Base-by-base conservation (phyloP, 2,797 vertebrate genomes). In the Spea hammondii region DNA sequence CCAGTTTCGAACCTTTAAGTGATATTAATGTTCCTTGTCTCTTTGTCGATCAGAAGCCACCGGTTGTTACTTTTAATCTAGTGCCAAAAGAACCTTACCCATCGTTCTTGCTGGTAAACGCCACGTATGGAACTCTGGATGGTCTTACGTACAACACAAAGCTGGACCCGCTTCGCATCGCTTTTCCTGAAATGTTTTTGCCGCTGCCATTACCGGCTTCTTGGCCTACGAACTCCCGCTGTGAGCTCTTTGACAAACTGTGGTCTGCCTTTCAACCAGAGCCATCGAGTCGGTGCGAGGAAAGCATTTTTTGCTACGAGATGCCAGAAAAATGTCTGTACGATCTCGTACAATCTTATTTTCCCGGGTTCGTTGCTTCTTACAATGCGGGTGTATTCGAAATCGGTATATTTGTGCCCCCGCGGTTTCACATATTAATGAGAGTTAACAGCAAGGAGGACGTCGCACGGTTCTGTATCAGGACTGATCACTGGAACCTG, bases 401-500 rank as follows among this genome's bases (percentile, higher is more conserved):
- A 68, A 86, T 94, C 64, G 87, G 93, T 8, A 68, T 95, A 67
- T 92, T 90, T 78, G 91, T 97, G 53, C 94, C 94, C 0, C 95
- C 95, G 0, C 74, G 48, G 74, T 93, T 86, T 32, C 93, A 92
- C 62, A 13, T 96, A 44, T 87, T 97, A 82, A 80, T 96, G 60
- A 89, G 77, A 75, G 83, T 90, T 6, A 60, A 75, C 5, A 79
- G 84, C 0, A 85, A 79, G 9, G 92, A 92, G 0, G 93, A 95
- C 0, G 86, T 90, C 0, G 88, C 86, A 46, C 89, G 90, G 0
- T 90, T 95, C 71, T 74, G 82, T 49, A 89, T 97, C 0, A 89
- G 92, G 14, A 95, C 94, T 0, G 91, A 97, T 47, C 89, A 93
- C 88, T 96, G 95, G 94, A 85, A 88, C 0, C 87, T 96, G 9